These are phyloP conservation scores for Ditylenchus dipsaci DNA, from an alignment of 1,140 invertebrate species.

Conservation along the genomic window DNA sequence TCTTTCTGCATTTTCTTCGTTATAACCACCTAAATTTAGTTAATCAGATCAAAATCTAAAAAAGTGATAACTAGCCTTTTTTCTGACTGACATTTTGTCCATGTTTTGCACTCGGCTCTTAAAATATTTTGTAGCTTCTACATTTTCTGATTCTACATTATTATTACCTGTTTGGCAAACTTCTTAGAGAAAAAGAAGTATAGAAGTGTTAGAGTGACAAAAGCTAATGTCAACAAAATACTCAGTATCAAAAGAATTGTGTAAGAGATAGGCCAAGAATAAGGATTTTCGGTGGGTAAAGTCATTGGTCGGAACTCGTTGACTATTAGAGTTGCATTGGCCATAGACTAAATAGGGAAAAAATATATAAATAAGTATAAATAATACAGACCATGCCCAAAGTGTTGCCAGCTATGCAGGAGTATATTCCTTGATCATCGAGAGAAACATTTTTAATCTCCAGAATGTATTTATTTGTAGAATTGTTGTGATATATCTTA, in stretches of 20 bases:
- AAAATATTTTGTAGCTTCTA: too few relatives aligned
- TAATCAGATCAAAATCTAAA: too few relatives aligned
- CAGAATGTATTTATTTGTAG: slow-evolving; percentile 45
- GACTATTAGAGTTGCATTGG: slow-evolving; percentile 55
- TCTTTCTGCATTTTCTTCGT: slow-evolving; percentile 47
- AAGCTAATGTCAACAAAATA: slow-evolving; percentile 33
- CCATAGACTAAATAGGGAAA: slow-evolving; percentile 46
- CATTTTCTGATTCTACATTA: too few relatives aligned
- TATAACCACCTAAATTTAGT: slow-evolving; percentile 48
- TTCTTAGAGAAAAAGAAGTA: slow-evolving; percentile 41
- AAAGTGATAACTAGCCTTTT: slow-evolving; percentile 32
- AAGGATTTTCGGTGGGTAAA: slow-evolving; percentile 44
- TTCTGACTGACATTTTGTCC: slow-evolving; percentile 47
- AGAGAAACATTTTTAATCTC: slow-evolving; percentile 45
- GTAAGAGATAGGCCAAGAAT: slow-evolving; percentile 41
- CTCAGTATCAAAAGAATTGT: slow-evolving; percentile 34
- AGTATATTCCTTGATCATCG: slow-evolving; percentile 54
- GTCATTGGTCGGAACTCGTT: slow-evolving; percentile 55
- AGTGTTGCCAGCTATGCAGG: slow-evolving; percentile 54
- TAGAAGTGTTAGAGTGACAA: slow-evolving; percentile 29
- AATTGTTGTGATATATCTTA: slow-evolving; percentile 45
- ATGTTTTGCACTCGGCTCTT: slow-evolving; percentile 37
- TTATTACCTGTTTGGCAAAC: slow-evolving; percentile 16
- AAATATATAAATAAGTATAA: slow-evolving; percentile 10
- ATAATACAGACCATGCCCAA: slow-evolving; percentile 43